Conservation (phyloP, 2,797 vertebrate species). For the Acrossocheilus wenchowensis region DNA sequence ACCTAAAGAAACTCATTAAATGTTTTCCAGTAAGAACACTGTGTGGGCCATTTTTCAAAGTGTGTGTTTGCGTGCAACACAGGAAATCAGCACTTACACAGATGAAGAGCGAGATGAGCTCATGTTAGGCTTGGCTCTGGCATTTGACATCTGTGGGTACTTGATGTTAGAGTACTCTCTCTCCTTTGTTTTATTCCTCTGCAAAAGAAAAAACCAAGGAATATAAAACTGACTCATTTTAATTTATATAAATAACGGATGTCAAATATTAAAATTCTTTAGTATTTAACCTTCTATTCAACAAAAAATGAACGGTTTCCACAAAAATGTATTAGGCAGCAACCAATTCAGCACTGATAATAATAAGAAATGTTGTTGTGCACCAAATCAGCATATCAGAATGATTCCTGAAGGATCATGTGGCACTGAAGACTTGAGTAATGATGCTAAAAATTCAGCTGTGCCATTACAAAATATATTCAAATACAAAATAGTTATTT, state of each 20-base stretch:
- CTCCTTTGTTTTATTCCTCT: slow-evolving; percentile 82
- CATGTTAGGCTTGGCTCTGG: slow-evolving; percentile 77
- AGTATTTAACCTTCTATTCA: neutral
- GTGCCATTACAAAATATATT: neutral
- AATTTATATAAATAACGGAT: neutral
- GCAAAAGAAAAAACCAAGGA: slow-evolving; percentile 51
- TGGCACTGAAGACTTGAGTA: neutral
- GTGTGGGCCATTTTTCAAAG: slow-evolving; percentile 24
- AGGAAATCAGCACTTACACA: slow-evolving; percentile 72
- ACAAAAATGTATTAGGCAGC: neutral
- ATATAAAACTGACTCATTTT: slow-evolving; percentile 12
- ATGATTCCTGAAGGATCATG: neutral
- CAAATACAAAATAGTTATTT: neutral
- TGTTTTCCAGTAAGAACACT: slow-evolving; percentile 27
- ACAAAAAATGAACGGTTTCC: neutral
- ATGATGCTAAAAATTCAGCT: neutral
- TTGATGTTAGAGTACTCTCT: slow-evolving; percentile 87
- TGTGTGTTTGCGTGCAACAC: slow-evolving; percentile 12
- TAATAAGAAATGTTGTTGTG: neutral
- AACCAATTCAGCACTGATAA: neutral
- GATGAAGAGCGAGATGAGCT: slow-evolving; percentile 74
- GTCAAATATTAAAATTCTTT: neutral
- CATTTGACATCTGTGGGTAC: slow-evolving; percentile 80
- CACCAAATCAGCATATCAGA: neutral
- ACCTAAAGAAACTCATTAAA: slow-evolving; percentile 31